Evolutionary conservation across 2,888 invertebrate genomes (phyloP), one percentile per base, ranked within the genome.

Genomic region (Julus scanicus): DNA sequence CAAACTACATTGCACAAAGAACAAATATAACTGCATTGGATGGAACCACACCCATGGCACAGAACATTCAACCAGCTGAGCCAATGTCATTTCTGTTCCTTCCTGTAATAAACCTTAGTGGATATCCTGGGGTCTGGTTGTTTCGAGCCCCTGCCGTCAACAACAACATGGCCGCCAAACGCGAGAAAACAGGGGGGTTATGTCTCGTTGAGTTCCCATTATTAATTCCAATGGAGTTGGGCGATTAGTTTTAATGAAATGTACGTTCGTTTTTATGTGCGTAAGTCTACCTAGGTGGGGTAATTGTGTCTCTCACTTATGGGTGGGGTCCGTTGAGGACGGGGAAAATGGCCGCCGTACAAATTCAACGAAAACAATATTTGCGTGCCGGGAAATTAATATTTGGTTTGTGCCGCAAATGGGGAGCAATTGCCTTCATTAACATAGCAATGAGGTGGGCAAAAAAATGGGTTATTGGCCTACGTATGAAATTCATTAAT

Each of bases 171-270:
- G 71, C 71, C 71, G 71, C 71, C 71, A 29, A 71, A 53, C 11
- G 53, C 17, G 13, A 17, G 53, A 53, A 44, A 17, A 53, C 53
- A 13, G 53, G 53, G 53, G 53, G 53, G 11, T 49, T 3, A 29
- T 29, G 29, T 71, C 29, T n/a, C 71, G 2, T 71, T 63, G 20
- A 63, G 63, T 8, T 63, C 63, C n/a, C 63, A 63, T 71, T 71
- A 71, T 71, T 71, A 71, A 71, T 71, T 29, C 71, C 71, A 29
- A 9, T 71, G 71, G 11, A 71, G 71, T 29, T 71, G 29, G 29
- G 71, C 29, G 71, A 71, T 71, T 71, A 71, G 71, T 71, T 71
- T 71, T 71, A 71, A 71, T 71, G 71, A 71, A 71, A 71, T 71
- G 71, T 29, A 29, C 17, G 53, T 11, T 71, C 13, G 57, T 29